These are phyloP conservation scores for Scytalopus superciliaris DNA, from an alignment of 2,113 vertebrate genomes.

Conservation along the genomic window DNA sequence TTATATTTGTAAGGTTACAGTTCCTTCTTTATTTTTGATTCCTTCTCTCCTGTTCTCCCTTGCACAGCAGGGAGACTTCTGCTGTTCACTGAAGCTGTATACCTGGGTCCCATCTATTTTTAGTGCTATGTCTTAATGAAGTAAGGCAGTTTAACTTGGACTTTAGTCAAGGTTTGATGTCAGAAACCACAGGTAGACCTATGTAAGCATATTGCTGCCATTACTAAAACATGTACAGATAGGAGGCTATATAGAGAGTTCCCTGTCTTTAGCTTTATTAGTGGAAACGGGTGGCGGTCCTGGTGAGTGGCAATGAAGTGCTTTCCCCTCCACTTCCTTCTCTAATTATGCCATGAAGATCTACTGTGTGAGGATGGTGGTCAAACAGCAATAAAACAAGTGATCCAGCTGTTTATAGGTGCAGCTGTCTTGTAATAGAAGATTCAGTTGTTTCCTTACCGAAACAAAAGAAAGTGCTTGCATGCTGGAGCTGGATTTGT, in stretches of 20 bases:
- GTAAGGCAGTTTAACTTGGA: not conserved
- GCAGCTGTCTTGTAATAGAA: not conserved
- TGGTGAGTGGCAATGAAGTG: not conserved
- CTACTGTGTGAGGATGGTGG: not conserved
- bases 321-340: not conserved
- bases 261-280: not conserved
- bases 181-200: not conserved
- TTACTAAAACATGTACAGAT: not conserved
- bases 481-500: not conserved
- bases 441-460: not conserved
- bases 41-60: not conserved
- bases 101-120: not conserved
- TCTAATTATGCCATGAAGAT: not conserved
- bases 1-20: not conserved
- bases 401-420: not conserved
- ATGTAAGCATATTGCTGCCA: not conserved
- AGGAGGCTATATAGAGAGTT: not conserved
- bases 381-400: slow-evolving; percentile 6
- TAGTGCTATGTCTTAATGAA: not conserved
- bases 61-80: not conserved
- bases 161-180: not conserved
- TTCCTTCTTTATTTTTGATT: not conserved
- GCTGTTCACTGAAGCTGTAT: not conserved
- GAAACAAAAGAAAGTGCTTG: not conserved
- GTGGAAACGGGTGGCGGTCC: not conserved